Base-by-base conservation (phyloP, 2,888 invertebrate genomes). In the Neria commutata region DNA sequence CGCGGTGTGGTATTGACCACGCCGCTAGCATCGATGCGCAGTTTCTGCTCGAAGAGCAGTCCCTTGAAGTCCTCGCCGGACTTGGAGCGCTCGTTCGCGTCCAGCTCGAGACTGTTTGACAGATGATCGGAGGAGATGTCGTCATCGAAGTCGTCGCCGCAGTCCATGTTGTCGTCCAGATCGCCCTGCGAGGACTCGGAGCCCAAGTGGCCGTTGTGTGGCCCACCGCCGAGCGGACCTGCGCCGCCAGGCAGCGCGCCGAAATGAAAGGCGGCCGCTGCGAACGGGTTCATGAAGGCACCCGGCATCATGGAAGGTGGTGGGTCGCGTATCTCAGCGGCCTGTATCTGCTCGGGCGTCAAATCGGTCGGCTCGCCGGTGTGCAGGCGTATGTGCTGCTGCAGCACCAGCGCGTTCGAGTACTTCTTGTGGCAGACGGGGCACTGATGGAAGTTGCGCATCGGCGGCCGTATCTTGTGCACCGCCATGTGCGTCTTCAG, bases 401-500 rank as follows among this genome's bases (percentile, higher is more conserved):
- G 97, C 64, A 98, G 86, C 34, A 96, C 93, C 58, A 94, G 85
- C 19, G 93, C 91, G 81, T 97, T 97, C 48, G 95, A 91, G 85
- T 95, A 98, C 83, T 95, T 95, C 83, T 97, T 98, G 85, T 98
- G 98, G 80, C 98, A 98, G 40, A 95, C 95, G 24, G 95, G 95
- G 82, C 98, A 98, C 83, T 98, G 97, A 80, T 98, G 98, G 72
- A 96, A 87, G 71, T 93, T 91, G 67, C 95, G 86, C 83, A 95
- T 88, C 24, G 96, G 96, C 54, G 95, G 95, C 77, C 96, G 97
- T 66, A 95, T 94, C 68, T 98, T 88, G 83, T 98, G 98, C 26
- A 98, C 98, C 49, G 98, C 97, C 98, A 99, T 98, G 84, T 99
- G 98, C 3, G 98, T 99, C 84, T 98, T 99, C 67, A 99, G 86